Percentiles rank a stretch among this genome's conserved stretches.
These are phyloP conservation scores for Smittia sp. DNA, from an alignment of 2,888 invertebrate genomes.

Conservation along the genomic window DNA sequence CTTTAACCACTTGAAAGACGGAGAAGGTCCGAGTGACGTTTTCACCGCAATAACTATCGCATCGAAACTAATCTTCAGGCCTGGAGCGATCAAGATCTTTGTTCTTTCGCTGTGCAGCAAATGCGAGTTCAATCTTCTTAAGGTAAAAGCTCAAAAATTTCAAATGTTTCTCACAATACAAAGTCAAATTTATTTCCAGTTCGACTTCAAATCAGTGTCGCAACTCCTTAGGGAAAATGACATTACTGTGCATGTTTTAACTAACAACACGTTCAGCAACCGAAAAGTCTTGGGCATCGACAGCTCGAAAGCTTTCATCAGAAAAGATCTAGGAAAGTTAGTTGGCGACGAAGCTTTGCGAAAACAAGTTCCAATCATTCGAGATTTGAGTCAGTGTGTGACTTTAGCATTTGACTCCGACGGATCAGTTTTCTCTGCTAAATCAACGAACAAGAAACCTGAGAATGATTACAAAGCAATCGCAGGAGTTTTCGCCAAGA, in stretches of 20 bases:
- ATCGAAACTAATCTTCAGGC: constrained; percentile 70
- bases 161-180: neutral
- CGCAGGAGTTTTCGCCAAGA: constrained; percentile 64
- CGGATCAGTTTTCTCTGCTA: constrained; percentile 67
- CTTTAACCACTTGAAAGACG: constrained; percentile 67
- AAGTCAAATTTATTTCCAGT: constrained; percentile 55
- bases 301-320: constrained; percentile 71
- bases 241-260: constrained; percentile 76
- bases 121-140: constrained; percentile 68
- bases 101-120: constrained; percentile 76
- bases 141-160: constrained; percentile 54
- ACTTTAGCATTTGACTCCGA: constrained; percentile 82
- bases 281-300: constrained; percentile 80
- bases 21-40: constrained; percentile 63
- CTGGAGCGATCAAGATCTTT: constrained; percentile 80
- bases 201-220: constrained; percentile 79
- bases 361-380: constrained; percentile 72
- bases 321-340: constrained; percentile 67
- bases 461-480: constrained; percentile 48
- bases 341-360: constrained; percentile 70
- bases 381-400: constrained; percentile 74
- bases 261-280: constrained; percentile 75
- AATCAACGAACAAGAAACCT: constrained; percentile 50
- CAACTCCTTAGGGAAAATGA: constrained; percentile 79
- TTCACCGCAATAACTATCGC: constrained; percentile 74